Percentiles rank a stretch among this genome's conserved stretches.
Conservation (phyloP, 2,888 invertebrate species). For the Euclidia mi region DNA sequence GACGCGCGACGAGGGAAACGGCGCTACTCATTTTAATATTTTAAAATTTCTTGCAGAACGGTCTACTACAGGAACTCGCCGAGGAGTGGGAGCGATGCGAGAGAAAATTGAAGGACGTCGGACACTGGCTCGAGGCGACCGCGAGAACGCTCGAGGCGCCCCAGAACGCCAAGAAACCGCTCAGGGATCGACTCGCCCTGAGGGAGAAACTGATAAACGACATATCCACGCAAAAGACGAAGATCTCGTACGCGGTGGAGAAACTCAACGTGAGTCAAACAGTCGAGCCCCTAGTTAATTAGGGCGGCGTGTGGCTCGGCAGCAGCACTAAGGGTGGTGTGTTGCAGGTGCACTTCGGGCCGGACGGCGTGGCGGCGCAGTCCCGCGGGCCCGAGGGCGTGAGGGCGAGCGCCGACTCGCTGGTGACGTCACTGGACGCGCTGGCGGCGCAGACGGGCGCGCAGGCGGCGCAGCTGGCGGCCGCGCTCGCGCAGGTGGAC, state of each 20-base stretch:
- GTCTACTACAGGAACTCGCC: constrained; percentile 96
- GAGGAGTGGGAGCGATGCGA: constrained; percentile 99
- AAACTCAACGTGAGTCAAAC: constrained; percentile 94
- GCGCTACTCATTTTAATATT: constrained; percentile 17
- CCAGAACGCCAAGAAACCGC: constrained; percentile 95
- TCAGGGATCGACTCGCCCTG: constrained; percentile 95
- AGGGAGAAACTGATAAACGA: constrained; percentile 97
- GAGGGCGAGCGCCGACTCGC: constrained; percentile 93
- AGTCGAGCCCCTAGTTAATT: background rate
- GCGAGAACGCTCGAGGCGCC: constrained; percentile 93
- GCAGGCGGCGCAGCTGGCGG: constrained; percentile 93
- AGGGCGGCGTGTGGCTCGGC: background rate
- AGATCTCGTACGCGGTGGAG: constrained; percentile 96
- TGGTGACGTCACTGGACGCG: constrained; percentile 92
- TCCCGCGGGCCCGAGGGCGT: constrained; percentile 93
- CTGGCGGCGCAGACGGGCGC: constrained; percentile 91
- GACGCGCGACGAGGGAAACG: too few relatives aligned
- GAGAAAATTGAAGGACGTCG: constrained; percentile 97
- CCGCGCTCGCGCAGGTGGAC: constrained; percentile 96
- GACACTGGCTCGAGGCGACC: constrained; percentile 97
- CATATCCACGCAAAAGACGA: constrained; percentile 96
- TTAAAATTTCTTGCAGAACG: constrained; percentile 91
- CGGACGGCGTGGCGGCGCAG: constrained; percentile 94
- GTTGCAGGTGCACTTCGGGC: constrained; percentile 95
- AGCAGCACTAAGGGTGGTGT: constrained; percentile 12